phyloP scores from a whole-genome alignment of 35 echinoderm and acorn worm genomes.

The Patiria miniata region DNA sequence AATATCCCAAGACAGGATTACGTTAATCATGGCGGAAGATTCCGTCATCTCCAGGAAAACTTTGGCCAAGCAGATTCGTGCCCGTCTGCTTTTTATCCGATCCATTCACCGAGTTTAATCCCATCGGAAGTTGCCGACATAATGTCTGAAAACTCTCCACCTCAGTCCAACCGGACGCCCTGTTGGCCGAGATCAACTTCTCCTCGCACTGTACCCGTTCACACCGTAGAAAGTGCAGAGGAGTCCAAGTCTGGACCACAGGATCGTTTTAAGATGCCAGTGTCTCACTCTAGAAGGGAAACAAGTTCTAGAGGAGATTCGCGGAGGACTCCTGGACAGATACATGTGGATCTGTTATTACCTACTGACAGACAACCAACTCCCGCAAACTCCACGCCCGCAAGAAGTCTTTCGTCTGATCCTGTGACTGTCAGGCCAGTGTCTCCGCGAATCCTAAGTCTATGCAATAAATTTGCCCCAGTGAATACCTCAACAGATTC shows the following conservation, averaged over 20 bases:
- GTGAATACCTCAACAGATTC: constrained; percentile 27
- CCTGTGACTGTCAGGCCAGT: constrained; percentile 74
- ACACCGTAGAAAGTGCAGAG: neutral
- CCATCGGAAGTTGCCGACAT: neutral
- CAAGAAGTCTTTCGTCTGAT: constrained; percentile 16
- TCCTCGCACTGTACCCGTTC: neutral
- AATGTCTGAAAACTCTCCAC: constrained; percentile 9
- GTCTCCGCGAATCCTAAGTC: constrained; percentile 70
- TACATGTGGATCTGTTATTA: neutral
- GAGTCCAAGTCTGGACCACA: neutral
- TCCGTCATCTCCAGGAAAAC: neutral
- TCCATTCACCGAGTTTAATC: neutral
- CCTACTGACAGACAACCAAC: neutral
- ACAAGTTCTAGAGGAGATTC: neutral
- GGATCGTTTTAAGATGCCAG: neutral
- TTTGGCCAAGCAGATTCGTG: neutral
- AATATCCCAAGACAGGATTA: neutral
- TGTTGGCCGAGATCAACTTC: neutral
- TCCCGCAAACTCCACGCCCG: neutral
- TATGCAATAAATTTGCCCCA: constrained; percentile 70
- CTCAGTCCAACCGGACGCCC: neutral
- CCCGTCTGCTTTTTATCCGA: neutral
- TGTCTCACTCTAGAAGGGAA: neutral
- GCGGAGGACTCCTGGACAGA: neutral
- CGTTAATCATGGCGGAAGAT: neutral